These are phyloP conservation scores for Odocoileus hemionus DNA, from an alignment of 2,113 vertebrate genomes.

Conservation along the genomic window DNA sequence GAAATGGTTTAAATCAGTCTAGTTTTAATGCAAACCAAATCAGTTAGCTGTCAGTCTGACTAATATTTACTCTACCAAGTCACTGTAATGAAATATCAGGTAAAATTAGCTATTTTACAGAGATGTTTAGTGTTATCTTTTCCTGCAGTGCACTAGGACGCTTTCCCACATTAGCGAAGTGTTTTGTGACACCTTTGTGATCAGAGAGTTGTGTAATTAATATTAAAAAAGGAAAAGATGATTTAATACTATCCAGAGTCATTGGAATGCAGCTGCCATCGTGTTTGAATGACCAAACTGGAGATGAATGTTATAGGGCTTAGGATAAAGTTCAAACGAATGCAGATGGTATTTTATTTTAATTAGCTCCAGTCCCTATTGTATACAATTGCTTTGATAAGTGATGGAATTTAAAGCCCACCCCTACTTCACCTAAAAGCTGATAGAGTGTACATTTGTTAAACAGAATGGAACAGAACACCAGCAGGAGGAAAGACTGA, in stretches of 20 bases:
- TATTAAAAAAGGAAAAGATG: conserved; percentile 47
- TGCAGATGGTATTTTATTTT: conserved; percentile 69
- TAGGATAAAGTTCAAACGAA: conserved; percentile 13
- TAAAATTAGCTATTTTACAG: conserved; percentile 35
- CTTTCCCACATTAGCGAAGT: background rate
- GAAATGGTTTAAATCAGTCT: conserved; percentile 66
- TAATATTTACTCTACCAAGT: conserved; percentile 57
- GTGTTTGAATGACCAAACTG: conserved; percentile 1
- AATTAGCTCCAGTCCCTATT: conserved; percentile 41
- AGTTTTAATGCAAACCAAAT: conserved; percentile 59
- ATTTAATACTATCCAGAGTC: conserved; percentile 30
- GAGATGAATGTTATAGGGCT: conserved; percentile 61
- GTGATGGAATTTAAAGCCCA: conserved; percentile 23
- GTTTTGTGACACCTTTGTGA: background rate
- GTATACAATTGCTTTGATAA: conserved; percentile 13
- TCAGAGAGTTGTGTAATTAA: conserved; percentile 2
- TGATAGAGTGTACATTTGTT: background rate
- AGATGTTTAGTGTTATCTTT: conserved; percentile 21
- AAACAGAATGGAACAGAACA: background rate
- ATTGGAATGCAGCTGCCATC: background rate
- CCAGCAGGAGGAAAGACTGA: fast-evolving
- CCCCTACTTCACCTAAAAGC: background rate
- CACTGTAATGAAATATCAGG: background rate
- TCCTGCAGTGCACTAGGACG: background rate
- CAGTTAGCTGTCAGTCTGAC: conserved; percentile 50